phyloP scores from a whole-genome alignment of 2,113 vertebrate genomes.

The Gobio gobio region DNA sequence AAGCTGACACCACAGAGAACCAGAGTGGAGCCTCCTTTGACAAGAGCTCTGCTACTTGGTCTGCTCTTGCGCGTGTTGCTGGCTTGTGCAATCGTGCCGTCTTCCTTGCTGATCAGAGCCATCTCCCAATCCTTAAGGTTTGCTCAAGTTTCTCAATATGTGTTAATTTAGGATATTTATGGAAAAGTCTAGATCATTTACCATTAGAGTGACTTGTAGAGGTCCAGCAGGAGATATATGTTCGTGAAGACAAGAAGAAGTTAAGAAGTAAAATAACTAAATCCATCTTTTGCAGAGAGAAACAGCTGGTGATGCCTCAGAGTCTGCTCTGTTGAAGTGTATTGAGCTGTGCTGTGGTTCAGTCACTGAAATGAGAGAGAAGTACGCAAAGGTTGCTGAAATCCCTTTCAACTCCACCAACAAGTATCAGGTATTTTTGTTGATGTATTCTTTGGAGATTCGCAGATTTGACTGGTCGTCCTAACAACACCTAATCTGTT shows the following conservation, averaged over 20 bases:
- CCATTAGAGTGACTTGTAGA: neutral
- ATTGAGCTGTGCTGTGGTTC: constrained; percentile 91
- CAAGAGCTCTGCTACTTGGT: constrained; percentile 87
- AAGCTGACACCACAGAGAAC: constrained; percentile 92
- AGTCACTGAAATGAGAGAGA: constrained; percentile 84
- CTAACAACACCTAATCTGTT: neutral
- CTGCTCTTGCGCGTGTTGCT: constrained; percentile 81
- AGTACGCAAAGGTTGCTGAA: constrained; percentile 83
- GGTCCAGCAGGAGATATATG: neutral
- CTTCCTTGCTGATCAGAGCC: constrained; percentile 86
- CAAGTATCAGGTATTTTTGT: constrained; percentile 86
- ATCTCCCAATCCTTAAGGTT: constrained; percentile 90
- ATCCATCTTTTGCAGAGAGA: constrained; percentile 75
- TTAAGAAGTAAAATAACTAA: neutral
- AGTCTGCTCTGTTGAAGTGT: constrained; percentile 92
- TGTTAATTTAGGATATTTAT: neutral
- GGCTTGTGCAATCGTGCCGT: constrained; percentile 92
- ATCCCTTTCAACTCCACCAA: constrained; percentile 96
- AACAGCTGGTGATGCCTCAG: constrained; percentile 89
- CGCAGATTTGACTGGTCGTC: neutral
- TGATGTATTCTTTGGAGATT: neutral
- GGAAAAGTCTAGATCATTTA: neutral
- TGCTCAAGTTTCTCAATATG: neutral
- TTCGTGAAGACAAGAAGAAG: neutral
- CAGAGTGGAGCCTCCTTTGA: constrained; percentile 86